These are phyloP conservation scores for Sylvia borin DNA, from an alignment of 2,797 vertebrate species.

Conservation along the genomic window DNA sequence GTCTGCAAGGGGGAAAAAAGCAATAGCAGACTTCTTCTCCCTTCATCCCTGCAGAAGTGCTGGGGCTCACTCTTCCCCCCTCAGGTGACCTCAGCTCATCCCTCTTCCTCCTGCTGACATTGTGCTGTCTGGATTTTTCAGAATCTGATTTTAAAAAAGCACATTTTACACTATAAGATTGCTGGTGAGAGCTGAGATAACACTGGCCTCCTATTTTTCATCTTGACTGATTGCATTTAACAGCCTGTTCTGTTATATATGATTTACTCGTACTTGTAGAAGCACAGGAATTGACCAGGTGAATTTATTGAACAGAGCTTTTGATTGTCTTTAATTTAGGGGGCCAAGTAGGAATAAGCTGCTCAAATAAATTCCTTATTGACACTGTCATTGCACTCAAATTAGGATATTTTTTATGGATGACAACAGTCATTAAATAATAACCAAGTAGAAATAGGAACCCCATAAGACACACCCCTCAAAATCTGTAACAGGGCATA, in stretches of 20 bases:
- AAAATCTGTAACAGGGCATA: neutral
- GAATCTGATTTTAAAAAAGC: neutral
- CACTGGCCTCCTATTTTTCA: neutral
- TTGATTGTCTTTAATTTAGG: constrained; percentile 2
- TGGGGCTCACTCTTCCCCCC: neutral
- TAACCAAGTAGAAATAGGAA: neutral
- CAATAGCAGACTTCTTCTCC: neutral
- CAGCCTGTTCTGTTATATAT: neutral
- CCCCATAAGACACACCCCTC: rapidly evolving
- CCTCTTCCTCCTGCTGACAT: neutral
- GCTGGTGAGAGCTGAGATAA: neutral
- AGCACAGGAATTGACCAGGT: neutral
- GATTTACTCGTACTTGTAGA: constrained; percentile 12
- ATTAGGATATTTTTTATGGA: neutral
- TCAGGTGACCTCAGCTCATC: neutral
- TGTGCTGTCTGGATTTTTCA: neutral
- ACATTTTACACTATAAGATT: neutral
- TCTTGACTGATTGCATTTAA: constrained; percentile 17
- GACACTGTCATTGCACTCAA: neutral
- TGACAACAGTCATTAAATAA: neutral
- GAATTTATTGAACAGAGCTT: neutral
- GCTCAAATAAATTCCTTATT: neutral
- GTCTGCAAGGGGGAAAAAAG: neutral
- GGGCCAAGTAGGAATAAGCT: neutral
- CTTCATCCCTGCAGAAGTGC: neutral